Evolutionary conservation across 2,888 invertebrate genomes (phyloP), one percentile per base, ranked within the genome.

Genomic region (Bibio marci): DNA sequence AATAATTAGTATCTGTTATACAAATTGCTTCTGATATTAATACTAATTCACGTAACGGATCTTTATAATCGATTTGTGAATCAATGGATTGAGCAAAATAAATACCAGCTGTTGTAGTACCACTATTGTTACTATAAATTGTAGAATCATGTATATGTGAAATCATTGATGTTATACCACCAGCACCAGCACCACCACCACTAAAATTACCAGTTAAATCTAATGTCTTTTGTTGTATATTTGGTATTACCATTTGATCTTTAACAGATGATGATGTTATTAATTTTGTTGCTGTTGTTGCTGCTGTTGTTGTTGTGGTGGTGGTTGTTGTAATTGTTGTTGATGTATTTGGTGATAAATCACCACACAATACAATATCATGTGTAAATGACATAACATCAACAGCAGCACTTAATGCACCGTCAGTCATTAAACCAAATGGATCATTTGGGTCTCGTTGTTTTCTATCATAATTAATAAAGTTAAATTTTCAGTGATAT

Each of bases 321-420:
- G 47, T 8, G 26, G 27, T 35, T n/a, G 26, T 4, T 10, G 22
- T 25, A 17, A 14, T 19, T 14, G 26, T 34, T 31, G 30, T 34
- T 39, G 30, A 38, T n/a, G 43, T 39, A 14, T 43, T 39, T 12
- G 45, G 42, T 14, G 47, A 44, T 2, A 39, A 30, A 11, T 51
- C 51, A 12, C 47, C 49, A 11, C 51, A 52, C 46, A 75, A 55
- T 46, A 75, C 74, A 41, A 80, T 63, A 54, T 88, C 85, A 48
- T 76, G 76, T 10, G 83, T 78, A 59, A 82, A 85, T 1, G 83
- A 78, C 68, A 90, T 78, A 46, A 85, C 81, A 54, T 85, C 83
- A 40, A 87, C 67, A 2, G 87, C 82, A 12, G 78, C 73, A 4
- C 77, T 76, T 33, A 87, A 59, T 1, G 80, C 80, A 25, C 67